Base-by-base conservation (phyloP, 2,888 invertebrate genomes). In the Lutraria lutraria region DNA sequence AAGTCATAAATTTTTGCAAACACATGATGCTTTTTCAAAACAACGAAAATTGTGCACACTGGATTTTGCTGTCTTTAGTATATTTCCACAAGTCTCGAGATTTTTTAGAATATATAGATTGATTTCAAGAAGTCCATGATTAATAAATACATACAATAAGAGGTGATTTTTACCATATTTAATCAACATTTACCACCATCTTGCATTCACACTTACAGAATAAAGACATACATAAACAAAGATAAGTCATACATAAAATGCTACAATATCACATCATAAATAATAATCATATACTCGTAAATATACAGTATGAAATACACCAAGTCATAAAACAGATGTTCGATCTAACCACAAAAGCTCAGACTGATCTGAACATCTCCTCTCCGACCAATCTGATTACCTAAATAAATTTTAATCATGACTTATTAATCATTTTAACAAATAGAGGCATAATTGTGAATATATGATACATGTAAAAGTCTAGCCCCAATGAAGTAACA, bases 221-320 rank as follows among this genome's bases (percentile, higher is more conserved):
- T 76, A 34, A 76, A 76, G 76, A 76, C 76, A 76, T 76, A 76
- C 29, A 76, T 16, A 25, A 76, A 76, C 8, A 10, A 34, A 76
- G 76, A 76, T 34, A 76, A 76, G 31, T 76, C 76, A 76, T 76
- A 76, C 76, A 76, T 76, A 31, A 76, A 76, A n/a, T 81, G 54
- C 54, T 86, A 90, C 90, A 88, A 88, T 90, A 90, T 90, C 90
- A 90, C 90, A 88, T 90, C 82, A 82, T 90, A 88, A 88, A 90
- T 87, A 88, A 34, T 31, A 83, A 89, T 86, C 88, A 83, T 80
- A 80, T 88, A 85, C 63, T 87, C 79, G 25, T 56, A 83, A 87
- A 83, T 83, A 83, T 87, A 87, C 81, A 85, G 85, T 85, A 60
- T 60, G 85, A 56, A 85, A 80, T 85, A 85, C 76, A 85, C 25